A percentile compares a stretch with the other conserved stretches of the same genome.
phyloP scores from a whole-genome alignment of 2,888 invertebrate species.

The Drosophila tanythrix region DNA sequence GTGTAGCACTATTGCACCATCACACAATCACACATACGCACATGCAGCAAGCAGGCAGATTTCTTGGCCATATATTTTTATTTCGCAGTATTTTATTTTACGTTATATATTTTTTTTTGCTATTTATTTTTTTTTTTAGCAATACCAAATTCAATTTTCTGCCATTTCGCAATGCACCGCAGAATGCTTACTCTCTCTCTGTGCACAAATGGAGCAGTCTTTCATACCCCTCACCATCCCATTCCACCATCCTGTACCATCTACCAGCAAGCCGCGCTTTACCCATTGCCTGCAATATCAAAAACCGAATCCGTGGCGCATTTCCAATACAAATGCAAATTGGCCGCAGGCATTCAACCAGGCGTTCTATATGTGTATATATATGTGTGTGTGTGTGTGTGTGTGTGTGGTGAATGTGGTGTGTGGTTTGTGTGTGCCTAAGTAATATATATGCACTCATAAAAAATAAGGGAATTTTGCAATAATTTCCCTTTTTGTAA shows the following conservation, averaged over 20 bases:
- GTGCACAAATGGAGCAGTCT: conserved; percentile 42
- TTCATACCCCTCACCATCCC: neutral
- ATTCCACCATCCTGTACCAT: neutral
- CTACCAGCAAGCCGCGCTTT: neutral
- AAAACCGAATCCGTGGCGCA: conserved; percentile 50
- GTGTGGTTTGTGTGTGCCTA: conserved; percentile 8
- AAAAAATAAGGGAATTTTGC: neutral
- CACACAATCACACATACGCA: neutral
- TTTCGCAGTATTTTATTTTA: conserved; percentile 24
- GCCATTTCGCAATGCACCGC: conserved; percentile 64
- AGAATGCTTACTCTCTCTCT: conserved; percentile 13
- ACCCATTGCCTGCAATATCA: conserved; percentile 16
- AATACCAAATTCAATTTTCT: conserved; percentile 65
- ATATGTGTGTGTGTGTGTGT: conserved; percentile 8
- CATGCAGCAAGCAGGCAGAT: neutral
- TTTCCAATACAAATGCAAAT: conserved; percentile 65
- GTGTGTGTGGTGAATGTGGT: conserved; percentile 2
- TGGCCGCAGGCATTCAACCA: conserved; percentile 71
- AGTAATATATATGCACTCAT: neutral
- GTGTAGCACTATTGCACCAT: neutral
- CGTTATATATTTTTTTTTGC: conserved; percentile 9
- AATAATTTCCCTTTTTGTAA: neutral
- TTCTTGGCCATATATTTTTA: conserved; percentile 27
- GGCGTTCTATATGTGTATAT: conserved; percentile 22
- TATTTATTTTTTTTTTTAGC: conserved; percentile 21